A percentile compares a stretch with the other conserved stretches of the same genome.
Evolutionary conservation across 2,888 invertebrate species (phyloP).

Genomic region (Halictus quadricinctus): DNA sequence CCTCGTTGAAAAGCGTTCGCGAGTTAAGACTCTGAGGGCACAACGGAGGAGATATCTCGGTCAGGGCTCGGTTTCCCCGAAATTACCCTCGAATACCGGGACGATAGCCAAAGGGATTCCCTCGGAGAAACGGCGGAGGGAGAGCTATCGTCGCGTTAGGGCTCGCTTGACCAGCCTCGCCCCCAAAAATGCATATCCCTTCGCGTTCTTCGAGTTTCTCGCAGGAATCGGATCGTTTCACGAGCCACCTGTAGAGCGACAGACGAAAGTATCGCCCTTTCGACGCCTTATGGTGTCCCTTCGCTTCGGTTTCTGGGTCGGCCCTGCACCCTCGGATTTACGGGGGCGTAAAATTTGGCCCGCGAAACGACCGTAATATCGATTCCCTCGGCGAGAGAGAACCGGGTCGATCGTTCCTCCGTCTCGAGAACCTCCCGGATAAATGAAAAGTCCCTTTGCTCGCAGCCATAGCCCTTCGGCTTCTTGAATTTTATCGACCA

Average conservation of each 20-base stretch:
- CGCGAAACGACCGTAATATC: constrained; percentile 24
- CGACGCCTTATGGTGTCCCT: constrained; percentile 60
- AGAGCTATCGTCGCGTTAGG: constrained; percentile 18
- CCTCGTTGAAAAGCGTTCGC: neutral
- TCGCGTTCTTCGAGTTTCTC: constrained; percentile 69
- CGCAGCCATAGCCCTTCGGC: neutral
- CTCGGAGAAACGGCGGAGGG: neutral
- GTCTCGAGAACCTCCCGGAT: constrained; percentile 1
- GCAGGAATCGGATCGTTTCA: constrained; percentile 71
- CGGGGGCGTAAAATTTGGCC: constrained; percentile 48
- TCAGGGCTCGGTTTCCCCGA: constrained; percentile 32
- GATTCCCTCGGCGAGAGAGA: constrained; percentile 20
- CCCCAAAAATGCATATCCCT: constrained; percentile 56
- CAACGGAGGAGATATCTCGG: neutral
- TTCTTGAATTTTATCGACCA: neutral
- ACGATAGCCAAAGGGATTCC: constrained; percentile 27
- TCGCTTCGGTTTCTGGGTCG: constrained; percentile 37
- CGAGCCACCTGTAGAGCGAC: constrained; percentile 75
- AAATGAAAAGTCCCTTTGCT: neutral
- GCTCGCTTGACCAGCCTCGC: constrained; percentile 42
- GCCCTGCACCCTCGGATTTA: constrained; percentile 42
- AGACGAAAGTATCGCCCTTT: constrained; percentile 60
- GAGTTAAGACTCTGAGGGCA: neutral
- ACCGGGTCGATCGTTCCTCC: constrained; percentile 35
- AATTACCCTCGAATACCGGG: constrained; percentile 9